These are phyloP conservation scores for Prenolepis imparis DNA, from an alignment of 2,888 invertebrate species.

Conservation along the genomic window DNA sequence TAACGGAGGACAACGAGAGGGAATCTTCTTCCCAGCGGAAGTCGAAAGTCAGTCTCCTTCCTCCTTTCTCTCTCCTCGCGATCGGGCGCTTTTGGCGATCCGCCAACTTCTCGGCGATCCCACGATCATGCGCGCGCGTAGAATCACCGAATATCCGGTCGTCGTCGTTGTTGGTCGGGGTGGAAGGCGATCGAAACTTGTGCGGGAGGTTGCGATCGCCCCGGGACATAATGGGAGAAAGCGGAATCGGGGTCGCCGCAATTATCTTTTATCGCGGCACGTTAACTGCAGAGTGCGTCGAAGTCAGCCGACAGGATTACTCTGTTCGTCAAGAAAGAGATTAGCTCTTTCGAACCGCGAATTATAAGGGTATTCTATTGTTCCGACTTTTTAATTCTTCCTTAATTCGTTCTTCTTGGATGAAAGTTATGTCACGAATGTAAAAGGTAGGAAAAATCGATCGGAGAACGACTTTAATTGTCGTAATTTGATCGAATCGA, in stretches of 20 bases:
- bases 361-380: neutral
- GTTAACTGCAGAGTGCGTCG: slow-evolving; percentile 32
- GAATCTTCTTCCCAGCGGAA: slow-evolving; percentile 62
- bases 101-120: slow-evolving; percentile 54
- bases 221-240: slow-evolving; percentile 14
- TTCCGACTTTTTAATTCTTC: neutral
- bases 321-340: slow-evolving; percentile 2
- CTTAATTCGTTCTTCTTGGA: neutral
- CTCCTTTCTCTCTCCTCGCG: slow-evolving; percentile 42
- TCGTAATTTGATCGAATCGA: neutral
- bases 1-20: slow-evolving; percentile 31
- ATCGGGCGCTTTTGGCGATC: slow-evolving; percentile 58
- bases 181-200: slow-evolving; percentile 38
- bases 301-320: neutral
- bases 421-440: neutral
- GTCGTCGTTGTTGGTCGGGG: slow-evolving; percentile 11
- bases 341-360: slow-evolving; percentile 6
- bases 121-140: slow-evolving; percentile 27
- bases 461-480: neutral
- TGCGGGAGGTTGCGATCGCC: slow-evolving; percentile 26
- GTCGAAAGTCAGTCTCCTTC: slow-evolving; percentile 63
- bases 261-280: slow-evolving; percentile 44
- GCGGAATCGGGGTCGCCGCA: slow-evolving; percentile 35
- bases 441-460: neutral
- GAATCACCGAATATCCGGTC: slow-evolving; percentile 35